Evolutionary conservation across 2,797 vertebrate species (phyloP).

Genomic region (Morus bassanus): DNA sequence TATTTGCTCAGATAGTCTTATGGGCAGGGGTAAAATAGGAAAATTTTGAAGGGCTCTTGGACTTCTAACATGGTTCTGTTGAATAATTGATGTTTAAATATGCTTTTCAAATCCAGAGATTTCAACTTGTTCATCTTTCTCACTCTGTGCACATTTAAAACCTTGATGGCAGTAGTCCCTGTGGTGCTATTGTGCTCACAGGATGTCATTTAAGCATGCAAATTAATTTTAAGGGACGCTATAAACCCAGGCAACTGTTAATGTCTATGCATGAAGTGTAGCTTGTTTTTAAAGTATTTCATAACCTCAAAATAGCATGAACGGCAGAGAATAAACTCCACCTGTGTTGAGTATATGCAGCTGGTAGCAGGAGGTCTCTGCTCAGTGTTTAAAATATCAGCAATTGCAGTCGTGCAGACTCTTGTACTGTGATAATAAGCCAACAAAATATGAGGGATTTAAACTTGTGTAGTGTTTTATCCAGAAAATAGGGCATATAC

Average conservation of each 20-base stretch:
- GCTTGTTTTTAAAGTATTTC: neutral
- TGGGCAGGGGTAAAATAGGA: neutral
- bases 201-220: constrained; percentile 6
- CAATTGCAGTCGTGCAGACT: neutral
- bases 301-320: neutral
- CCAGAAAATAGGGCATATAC: rapidly evolving
- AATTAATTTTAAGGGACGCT: constrained; percentile 34
- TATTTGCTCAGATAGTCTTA: neutral
- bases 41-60: constrained; percentile 9
- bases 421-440: neutral
- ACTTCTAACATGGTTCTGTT: neutral
- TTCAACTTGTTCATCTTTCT: neutral
- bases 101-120: constrained; percentile 13
- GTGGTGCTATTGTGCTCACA: neutral
- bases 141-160: neutral
- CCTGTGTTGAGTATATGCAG: neutral
- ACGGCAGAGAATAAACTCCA: neutral
- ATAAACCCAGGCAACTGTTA: neutral
- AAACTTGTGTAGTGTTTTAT: neutral
- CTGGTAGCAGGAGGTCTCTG: neutral
- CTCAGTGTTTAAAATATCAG: neutral
- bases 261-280: neutral
- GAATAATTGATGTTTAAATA: constrained; percentile 35
- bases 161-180: neutral
- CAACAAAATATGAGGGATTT: neutral